Percentiles rank a stretch among this genome's conserved stretches.
These are phyloP conservation scores for Drosophila parvula DNA, from an alignment of 1,140 invertebrate genomes.

Conservation along the genomic window DNA sequence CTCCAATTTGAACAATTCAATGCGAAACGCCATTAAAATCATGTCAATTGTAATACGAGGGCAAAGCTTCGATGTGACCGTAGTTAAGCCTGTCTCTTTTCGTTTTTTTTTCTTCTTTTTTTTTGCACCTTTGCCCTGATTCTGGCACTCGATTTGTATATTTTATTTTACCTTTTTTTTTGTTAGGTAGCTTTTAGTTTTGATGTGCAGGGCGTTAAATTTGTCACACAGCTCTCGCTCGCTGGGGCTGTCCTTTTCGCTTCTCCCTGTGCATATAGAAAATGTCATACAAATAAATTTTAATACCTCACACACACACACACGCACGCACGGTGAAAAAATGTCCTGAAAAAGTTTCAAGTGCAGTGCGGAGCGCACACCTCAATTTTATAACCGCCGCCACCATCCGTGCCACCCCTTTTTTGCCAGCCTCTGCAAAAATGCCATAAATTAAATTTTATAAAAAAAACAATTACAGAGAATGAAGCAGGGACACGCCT, in stretches of 20 bases:
- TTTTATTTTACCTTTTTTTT: constrained; percentile 8
- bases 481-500: constrained; percentile 53
- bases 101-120: background rate
- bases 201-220: constrained; percentile 71
- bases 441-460: constrained; percentile 82
- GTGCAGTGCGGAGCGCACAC: constrained; percentile 41
- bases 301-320: constrained; percentile 55
- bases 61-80: constrained; percentile 47
- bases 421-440: constrained; percentile 55
- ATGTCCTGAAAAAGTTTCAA: constrained; percentile 52
- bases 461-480: constrained; percentile 82
- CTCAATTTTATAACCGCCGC: constrained; percentile 19
- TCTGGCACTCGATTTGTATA: constrained; percentile 12
- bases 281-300: constrained; percentile 70
- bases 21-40: constrained; percentile 63
- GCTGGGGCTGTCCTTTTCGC: constrained; percentile 9
- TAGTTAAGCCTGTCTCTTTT: constrained; percentile 49
- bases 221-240: constrained; percentile 54
- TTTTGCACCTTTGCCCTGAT: constrained; percentile 15
- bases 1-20: constrained; percentile 38
- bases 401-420: background rate
- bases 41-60: constrained; percentile 65
- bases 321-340: constrained; percentile 37
- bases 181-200: constrained; percentile 65
- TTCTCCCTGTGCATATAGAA: constrained; percentile 58